Base-by-base conservation (phyloP, 1,140 invertebrate species). In the Drosophila punjabiensis region DNA sequence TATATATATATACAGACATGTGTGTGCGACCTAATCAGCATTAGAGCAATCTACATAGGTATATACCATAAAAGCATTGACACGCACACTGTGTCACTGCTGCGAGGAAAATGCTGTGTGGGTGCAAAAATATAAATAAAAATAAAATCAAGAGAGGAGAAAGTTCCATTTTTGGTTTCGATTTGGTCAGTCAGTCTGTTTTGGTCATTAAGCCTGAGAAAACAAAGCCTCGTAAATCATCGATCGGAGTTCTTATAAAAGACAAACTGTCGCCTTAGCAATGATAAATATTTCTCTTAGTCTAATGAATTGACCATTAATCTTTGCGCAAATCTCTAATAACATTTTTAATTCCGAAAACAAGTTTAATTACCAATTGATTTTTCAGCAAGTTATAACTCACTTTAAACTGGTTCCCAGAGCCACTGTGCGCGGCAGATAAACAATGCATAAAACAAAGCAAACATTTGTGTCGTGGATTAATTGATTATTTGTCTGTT, bases 401-500 rank as follows among this genome's bases (percentile, higher is more conserved):
- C 70, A 66, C 58, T 66, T 48, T 53, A 83, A 87, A 87, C 83
- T 52, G 76, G 82, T 86, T 85, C 50, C 10, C n/a, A 6, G 56
- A 41, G 39, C 70, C 85, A 88, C 86, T 88, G 85, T 88, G 85
- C 84, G 18, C 6, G 70, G 24, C 43, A 71, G 75, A 77, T 80
- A 74, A 73, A 74, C 70, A 73, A 77, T 80, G 45, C 60, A 62
- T 62, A 50, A 52, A 76, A 53, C 63, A 68, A 90, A 89, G 76
- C 74, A 86, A 90, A 90, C 86, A 59, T 82, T 71, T 79, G 48
- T 80, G 86, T 90, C 86, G 79, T 86, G 87, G 89, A 92, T 92
- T 92, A 92, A 92, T 92, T 92, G 89, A 92, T 92, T 92, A 92
- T 92, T 92, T 89, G 89, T 88, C 80, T 71, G 89, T 88, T 77